Evolutionary conservation across 92 coral and sea anemone genomes (phyloP).

Genomic region (Anthopleura xanthogrammica): DNA sequence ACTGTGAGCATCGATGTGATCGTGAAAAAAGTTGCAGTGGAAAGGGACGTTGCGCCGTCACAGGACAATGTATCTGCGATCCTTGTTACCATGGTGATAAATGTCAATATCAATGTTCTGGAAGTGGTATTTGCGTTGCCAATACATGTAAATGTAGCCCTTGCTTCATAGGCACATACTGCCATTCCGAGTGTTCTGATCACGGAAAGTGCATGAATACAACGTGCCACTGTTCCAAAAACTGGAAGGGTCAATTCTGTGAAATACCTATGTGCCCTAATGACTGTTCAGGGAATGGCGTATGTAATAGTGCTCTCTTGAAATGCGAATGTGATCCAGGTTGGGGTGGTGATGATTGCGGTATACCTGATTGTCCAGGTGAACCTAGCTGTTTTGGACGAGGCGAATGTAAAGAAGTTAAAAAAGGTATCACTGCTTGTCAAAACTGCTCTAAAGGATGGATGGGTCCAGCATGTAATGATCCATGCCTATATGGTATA

Average conservation of each 20-base stretch:
- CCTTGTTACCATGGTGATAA: slow-evolving; percentile 81
- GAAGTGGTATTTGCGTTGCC: slow-evolving; percentile 74
- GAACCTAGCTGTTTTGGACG: slow-evolving; percentile 90
- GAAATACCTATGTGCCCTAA: slow-evolving; percentile 83
- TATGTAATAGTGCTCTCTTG: slow-evolving; percentile 86
- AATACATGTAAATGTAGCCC: slow-evolving; percentile 64
- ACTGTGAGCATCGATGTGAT: slow-evolving; percentile 84
- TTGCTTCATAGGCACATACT: slow-evolving; percentile 83
- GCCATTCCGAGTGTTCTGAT: slow-evolving; percentile 86
- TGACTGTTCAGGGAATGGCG: slow-evolving; percentile 96
- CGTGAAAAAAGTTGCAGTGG: slow-evolving; percentile 67
- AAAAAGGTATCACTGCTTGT: slow-evolving; percentile 58
- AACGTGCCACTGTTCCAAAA: slow-evolving; percentile 57
- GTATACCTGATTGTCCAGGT: slow-evolving; percentile 90
- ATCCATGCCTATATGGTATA: slow-evolving; percentile 77
- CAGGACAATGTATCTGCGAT: slow-evolving; percentile 87
- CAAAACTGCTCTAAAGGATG: slow-evolving; percentile 84
- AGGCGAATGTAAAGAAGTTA: slow-evolving; percentile 56
- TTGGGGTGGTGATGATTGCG: slow-evolving; percentile 81
- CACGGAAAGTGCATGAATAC: slow-evolving; percentile 68
- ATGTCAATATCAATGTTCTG: slow-evolving; percentile 79
- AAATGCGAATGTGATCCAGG: slow-evolving; percentile 93
- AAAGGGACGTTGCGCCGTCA: slow-evolving; percentile 80
- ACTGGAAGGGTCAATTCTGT: slow-evolving; percentile 86
- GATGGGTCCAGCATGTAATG: slow-evolving; percentile 95